Evolutionary conservation across 2,113 vertebrate genomes (phyloP), one percentile per base, ranked within the genome.

Genomic region (Rhea americana): DNA sequence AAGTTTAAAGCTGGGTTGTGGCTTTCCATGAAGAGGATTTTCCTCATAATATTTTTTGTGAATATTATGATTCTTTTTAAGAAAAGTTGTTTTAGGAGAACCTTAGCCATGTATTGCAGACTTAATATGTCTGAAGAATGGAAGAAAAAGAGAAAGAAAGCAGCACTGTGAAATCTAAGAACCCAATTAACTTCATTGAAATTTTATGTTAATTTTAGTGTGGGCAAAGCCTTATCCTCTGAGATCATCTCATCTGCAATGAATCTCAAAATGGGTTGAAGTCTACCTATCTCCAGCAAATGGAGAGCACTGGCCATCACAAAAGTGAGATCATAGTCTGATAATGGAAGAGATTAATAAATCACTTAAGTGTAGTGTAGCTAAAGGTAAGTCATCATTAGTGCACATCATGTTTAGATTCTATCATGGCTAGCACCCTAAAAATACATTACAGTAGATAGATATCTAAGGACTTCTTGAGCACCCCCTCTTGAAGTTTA

Each of bases 261-360:
- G 77, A 78, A 84, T 79, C 61, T 93, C 22, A 67, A 88, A 63
- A 83, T 83, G 68, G 16, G 10, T 88, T 95, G 80, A 94, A 59
- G 39, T 95, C 43, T 55, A 94, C 93, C 90, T 80, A 47, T 91
- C 28, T 92, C 55, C 94, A 81, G 65, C 26, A 91, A 94, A 95
- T 83, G 61, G 65, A 91, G 50, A 65, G 41, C 26, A 53, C 30
- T 78, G 37, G 25, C 73, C 83, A 55, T 91, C 76, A 65, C 24
- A 63, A 71, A 51, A n/a, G 80, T 95, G 92, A 95, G 85, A 71
- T 93, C 92, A 95, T 75, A 90, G 86, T 84, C 89, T 96, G 77
- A 78, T 95, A 94, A 91, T 93, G 92, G 93, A 81, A 86, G 61
- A 28, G 70, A 90, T 91, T 96, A 92, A 95, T 91, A 86, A 91